Evolutionary conservation across 2,113 vertebrate species (phyloP), one percentile per base, ranked within the genome.

Genomic region (Anoplopoma fimbria): DNA sequence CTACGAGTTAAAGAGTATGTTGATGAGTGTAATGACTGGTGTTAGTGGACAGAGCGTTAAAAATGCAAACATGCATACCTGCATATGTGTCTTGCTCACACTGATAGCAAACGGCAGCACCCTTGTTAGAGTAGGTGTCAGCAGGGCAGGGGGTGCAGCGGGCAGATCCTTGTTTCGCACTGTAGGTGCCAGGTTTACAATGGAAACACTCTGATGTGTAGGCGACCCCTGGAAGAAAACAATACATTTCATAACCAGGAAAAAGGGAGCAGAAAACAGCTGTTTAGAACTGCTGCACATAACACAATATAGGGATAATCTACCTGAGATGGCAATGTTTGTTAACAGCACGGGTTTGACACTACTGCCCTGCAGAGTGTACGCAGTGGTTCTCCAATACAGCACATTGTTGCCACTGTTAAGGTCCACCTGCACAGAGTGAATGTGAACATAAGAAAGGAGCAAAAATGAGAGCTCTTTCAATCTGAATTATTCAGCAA

Each of bases 171-270:
- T 91, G 77, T n/a, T 95, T 87, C 7, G 93, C 70, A 0, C 97
- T 95, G 4, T 95, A 96, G 1, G 97, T 97, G 60, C 98, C 98
- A 0, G 98, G 96, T 81, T 98, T 99, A 92, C 98, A 99, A 63
- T 96, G 97, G 85, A 99, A 99, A 91, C 97, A 99, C 93, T 99
- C 98, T 0, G 98, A 99, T 25, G 98, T 99, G 79, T 96, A 99
- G 21, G 98, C 96, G 69, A 98, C 98, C 47, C 97, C 98, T 98
- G 75, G 31, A 61, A 25, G 57, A 33, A 67, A 69, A 81, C 14
- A 4, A 8, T 27, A 3, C 51, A n/a, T 81, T 14, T 13, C 23
- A 86, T 81, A 83, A 58, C 84, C 76, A 79, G n/a, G 27, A 57
- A 58, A 38, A 45, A 57, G 61, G 63, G 29, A 29, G 40, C 17